Base-by-base conservation (phyloP, 2,888 invertebrate genomes). In the Cistogaster globosa region DNA sequence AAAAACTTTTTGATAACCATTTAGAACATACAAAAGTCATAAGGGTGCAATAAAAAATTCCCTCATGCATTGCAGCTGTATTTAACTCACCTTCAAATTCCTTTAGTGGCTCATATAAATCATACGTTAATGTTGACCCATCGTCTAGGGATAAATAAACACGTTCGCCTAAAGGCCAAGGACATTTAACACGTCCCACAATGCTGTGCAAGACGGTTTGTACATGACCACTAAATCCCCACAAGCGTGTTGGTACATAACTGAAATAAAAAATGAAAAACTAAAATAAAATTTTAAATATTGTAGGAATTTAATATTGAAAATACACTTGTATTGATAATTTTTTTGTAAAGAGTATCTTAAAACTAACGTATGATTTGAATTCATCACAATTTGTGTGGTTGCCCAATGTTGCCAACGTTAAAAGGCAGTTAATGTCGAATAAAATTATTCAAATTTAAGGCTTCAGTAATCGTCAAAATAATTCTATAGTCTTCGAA, bases 141-240 rank as follows among this genome's bases (percentile, higher is more conserved):
- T 98, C 98, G 12, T 94, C 93, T 87, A 98, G 93, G 55, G 94
- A 93, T 38, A 97, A 93, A 88, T 95, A 96, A 74, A 97, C 95
- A 74, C 98, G 94, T 89, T 96, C 96, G 36, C 98, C 97, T 88
- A 96, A 95, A 0, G 97, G 97, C 95, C 97, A 96, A 72, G 97
- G 97, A 90, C 98, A 97, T 86, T 96, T 95, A 32, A 98, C 96
- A 77, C 98, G 95, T 32, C 97, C 97, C 84, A 97, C 96, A 87
- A 97, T 94, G 89, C 97, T 98, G 93, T 98, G 98, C 72, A 98
- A 93, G 83, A 98, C 96, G 1, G 98, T 98, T 92, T 98, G 98
- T 22, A 98, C 95, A 92, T 98, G 98, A 14, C 98, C 98, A 92
- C 97, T 98, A 92, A 97, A 97, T 80, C 98, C 98, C 98, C 98